phyloP scores from a whole-genome alignment of 2,888 invertebrate genomes.

The Spialia ferax region DNA sequence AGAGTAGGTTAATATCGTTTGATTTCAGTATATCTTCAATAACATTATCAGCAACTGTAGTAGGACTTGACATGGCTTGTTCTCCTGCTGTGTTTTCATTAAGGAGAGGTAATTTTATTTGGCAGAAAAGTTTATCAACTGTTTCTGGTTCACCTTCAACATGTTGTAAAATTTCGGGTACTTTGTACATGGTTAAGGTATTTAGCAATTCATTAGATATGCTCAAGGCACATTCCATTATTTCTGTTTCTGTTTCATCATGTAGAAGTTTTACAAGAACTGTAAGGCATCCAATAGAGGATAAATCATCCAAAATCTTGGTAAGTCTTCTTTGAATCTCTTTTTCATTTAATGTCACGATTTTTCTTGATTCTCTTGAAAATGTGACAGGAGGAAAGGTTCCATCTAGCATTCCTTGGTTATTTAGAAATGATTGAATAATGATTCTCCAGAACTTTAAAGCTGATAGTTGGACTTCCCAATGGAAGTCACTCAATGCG shows the following conservation, averaged over 20 bases:
- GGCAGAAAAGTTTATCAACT: conserved; percentile 59
- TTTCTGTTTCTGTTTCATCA: conserved; percentile 91
- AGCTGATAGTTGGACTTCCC: conserved; percentile 93
- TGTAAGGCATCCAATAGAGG: conserved; percentile 89
- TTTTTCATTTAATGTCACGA: conserved; percentile 89
- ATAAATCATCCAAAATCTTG: conserved; percentile 89
- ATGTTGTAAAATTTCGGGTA: conserved; percentile 63
- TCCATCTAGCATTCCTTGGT: conserved; percentile 95
- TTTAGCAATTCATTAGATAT: conserved; percentile 84
- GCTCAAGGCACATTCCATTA: conserved; percentile 87
- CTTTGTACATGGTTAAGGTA: conserved; percentile 86
- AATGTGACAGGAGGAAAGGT: conserved; percentile 93
- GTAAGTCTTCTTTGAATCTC: conserved; percentile 89
- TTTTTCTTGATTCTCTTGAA: conserved; percentile 92
- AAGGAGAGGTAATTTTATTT: conserved; percentile 58
- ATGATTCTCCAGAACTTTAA: conserved; percentile 91
- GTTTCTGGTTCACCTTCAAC: conserved; percentile 57
- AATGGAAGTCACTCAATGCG: conserved; percentile 91
- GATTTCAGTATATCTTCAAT: conserved; percentile 89
- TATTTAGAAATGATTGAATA: conserved; percentile 87
- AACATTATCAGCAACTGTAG: conserved; percentile 73
- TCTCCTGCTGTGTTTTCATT: conserved; percentile 48
- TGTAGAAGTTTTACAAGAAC: conserved; percentile 89
- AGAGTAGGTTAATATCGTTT: conserved; percentile 88
- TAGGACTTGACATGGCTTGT: conserved; percentile 45